phyloP scores from a whole-genome alignment of 2,113 vertebrate genomes.

The Grus americana region DNA sequence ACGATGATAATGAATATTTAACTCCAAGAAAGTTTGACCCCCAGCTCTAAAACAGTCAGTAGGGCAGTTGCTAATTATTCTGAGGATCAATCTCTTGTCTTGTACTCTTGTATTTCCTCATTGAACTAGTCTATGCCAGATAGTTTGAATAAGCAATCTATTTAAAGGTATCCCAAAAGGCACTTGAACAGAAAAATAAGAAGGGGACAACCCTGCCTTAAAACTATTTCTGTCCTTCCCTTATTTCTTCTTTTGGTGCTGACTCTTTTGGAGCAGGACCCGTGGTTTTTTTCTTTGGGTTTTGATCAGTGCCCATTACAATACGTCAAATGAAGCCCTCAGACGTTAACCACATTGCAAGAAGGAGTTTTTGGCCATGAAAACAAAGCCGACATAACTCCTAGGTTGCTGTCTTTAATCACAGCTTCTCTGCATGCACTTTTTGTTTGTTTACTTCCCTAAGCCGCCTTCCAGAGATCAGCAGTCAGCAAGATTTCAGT shows the following conservation, averaged over 20 bases:
- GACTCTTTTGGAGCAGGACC: conserved; percentile 4
- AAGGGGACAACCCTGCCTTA: neutral
- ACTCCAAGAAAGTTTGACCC: neutral
- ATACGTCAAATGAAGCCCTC: conserved; percentile 52
- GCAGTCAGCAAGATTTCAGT: conserved; percentile 26
- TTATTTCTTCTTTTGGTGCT: conserved; percentile 21
- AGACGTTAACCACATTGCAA: conserved; percentile 43
- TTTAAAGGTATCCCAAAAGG: neutral
- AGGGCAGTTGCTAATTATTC: neutral
- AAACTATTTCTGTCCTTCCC: conserved; percentile 19
- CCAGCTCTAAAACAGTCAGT: neutral
- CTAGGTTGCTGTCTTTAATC: conserved; percentile 61
- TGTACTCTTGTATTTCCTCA: neutral
- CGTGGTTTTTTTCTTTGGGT: neutral
- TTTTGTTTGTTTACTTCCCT: conserved; percentile 49
- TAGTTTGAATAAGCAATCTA: neutral
- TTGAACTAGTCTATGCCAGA: neutral
- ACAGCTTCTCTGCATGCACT: conserved; percentile 17
- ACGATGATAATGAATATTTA: neutral
- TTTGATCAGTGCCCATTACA: conserved; percentile 46
- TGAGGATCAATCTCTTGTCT: neutral
- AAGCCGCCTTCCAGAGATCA: conserved; percentile 32
- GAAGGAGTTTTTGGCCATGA: conserved; percentile 51
- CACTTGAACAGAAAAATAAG: neutral
- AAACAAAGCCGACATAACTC: conserved; percentile 60